Conservation (phyloP, 1,140 invertebrate genomes). For the Cydia splendana region DNA sequence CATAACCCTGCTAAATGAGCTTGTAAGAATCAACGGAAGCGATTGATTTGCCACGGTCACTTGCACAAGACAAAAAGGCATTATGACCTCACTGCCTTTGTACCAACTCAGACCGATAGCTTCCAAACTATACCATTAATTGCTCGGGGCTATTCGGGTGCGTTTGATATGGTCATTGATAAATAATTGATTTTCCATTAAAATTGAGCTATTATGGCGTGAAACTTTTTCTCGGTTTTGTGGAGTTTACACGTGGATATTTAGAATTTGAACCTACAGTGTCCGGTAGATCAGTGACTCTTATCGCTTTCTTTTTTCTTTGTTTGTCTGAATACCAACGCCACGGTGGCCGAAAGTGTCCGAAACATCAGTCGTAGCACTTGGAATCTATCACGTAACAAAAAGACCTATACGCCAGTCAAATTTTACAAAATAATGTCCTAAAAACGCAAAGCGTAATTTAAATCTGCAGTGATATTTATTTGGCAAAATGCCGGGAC, state of each 20-base stretch:
- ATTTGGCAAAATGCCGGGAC: too few relatives aligned
- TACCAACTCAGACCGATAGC: background rate
- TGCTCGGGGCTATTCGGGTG: background rate
- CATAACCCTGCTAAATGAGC: background rate
- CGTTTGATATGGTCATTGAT: slow-evolving; percentile 5
- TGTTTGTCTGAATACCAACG: background rate
- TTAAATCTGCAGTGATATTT: too few relatives aligned
- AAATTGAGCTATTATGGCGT: background rate
- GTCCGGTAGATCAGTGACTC: background rate
- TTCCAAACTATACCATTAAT: background rate
- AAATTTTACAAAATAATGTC: too few relatives aligned
- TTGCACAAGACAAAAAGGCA: background rate
- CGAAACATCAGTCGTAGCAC: too few relatives aligned
- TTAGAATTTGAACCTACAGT: background rate
- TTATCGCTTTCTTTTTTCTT: background rate
- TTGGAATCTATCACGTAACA: too few relatives aligned
- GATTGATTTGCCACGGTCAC: background rate
- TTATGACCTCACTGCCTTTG: background rate
- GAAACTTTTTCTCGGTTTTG: background rate
- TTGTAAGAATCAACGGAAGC: background rate
- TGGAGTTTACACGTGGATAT: background rate
- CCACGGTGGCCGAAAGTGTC: background rate
- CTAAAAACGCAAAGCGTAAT: too few relatives aligned
- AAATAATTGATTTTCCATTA: slow-evolving; percentile 3
- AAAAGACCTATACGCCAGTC: too few relatives aligned